Base-by-base conservation (phyloP, 30 jellyfish, hydroid and myxozoan species). In the Catostylus mosaicus region DNA sequence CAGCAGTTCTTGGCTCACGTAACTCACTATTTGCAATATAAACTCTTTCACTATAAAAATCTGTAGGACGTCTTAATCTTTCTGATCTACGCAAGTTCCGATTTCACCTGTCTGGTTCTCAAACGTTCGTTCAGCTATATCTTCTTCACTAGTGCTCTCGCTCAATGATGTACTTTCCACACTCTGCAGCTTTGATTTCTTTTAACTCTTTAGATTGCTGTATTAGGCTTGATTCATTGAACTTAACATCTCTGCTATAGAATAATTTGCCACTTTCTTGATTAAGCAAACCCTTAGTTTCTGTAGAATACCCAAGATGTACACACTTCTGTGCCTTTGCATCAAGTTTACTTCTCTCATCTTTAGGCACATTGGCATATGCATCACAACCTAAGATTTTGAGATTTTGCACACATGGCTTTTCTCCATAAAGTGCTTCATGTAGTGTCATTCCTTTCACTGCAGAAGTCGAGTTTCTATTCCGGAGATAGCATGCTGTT, bases 31-130 rank as follows among this genome's bases (percentile, higher is more conserved):
- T 22, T 52, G 67, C 30, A 52, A 52, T 52, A 24, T 52, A 10
- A 52, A 52, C 67, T 52, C 67, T 52, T 22, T 14, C 67, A 22
- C 67, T 24, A 22, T 52, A 10, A 22, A 52, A 52, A 11, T 52
- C 67, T 52, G 30, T 52, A 22, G 67, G 67, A 52, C 67, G 67
- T 52, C 67, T 52, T 52, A 24, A 52, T 52, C 67, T 10, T 52
- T 52, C 73, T 22, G 6, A 23, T n/a, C 52, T 1, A 16, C 75
- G 73, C 16, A 80, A 83, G 20, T 71, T 57, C 51, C 50, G 19
- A 27, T 83, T 89, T 31, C 68, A 79, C 90, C 77, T 52, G 29
- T 45, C 48, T 45, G 48, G 43, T 65, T 48, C 34, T 85, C 90
- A 5, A 23, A 31, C n/a, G 51, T 31, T 35, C 54, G 23, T 34